phyloP scores from a whole-genome alignment of 2,888 invertebrate genomes.

The Helicoverpa assulta region DNA sequence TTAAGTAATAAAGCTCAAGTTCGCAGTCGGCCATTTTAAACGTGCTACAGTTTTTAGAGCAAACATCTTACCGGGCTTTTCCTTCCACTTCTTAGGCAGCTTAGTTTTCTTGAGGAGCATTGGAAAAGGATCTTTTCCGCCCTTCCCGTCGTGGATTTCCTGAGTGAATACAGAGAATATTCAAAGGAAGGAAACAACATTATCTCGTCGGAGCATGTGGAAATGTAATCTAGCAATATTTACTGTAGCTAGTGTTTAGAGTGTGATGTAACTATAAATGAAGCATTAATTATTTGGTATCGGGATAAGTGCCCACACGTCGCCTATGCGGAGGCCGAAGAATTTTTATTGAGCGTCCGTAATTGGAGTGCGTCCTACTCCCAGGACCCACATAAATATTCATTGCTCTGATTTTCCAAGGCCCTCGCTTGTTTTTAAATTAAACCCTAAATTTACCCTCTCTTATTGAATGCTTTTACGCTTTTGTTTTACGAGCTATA shows the following conservation, averaged over 20 bases:
- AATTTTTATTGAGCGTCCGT: slow-evolving; percentile 69
- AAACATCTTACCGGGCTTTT: slow-evolving; percentile 85
- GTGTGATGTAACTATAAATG: slow-evolving; percentile 29
- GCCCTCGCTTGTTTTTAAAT: slow-evolving; percentile 70
- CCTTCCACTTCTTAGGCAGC: slow-evolving; percentile 93
- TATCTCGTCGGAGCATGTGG: not conserved
- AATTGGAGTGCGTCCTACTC: slow-evolving; percentile 69
- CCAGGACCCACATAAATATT: slow-evolving; percentile 76
- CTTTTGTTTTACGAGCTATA: slow-evolving; percentile 11
- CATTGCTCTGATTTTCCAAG: slow-evolving; percentile 76
- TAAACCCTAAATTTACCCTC: slow-evolving; percentile 64
- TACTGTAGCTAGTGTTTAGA: slow-evolving; percentile 13
- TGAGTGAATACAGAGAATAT: slow-evolving; percentile 59
- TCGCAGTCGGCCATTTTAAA: slow-evolving; percentile 28
- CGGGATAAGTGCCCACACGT: slow-evolving; percentile 41
- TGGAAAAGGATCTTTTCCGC: slow-evolving; percentile 94
- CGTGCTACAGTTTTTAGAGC: slow-evolving; percentile 17
- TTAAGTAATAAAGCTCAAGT: slow-evolving; percentile 34
- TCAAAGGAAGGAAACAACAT: slow-evolving; percentile 6
- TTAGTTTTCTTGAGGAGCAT: slow-evolving; percentile 93
- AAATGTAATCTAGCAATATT: slow-evolving; percentile 11
- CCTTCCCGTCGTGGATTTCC: slow-evolving; percentile 93
- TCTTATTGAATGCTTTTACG: slow-evolving; percentile 57
- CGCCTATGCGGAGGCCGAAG: slow-evolving; percentile 53
- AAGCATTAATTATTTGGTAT: slow-evolving; percentile 56